A percentile compares a stretch with the other conserved stretches of the same genome.
Conservation (phyloP, 2,113 vertebrate genomes). For the Cygnus buccinator region DNA sequence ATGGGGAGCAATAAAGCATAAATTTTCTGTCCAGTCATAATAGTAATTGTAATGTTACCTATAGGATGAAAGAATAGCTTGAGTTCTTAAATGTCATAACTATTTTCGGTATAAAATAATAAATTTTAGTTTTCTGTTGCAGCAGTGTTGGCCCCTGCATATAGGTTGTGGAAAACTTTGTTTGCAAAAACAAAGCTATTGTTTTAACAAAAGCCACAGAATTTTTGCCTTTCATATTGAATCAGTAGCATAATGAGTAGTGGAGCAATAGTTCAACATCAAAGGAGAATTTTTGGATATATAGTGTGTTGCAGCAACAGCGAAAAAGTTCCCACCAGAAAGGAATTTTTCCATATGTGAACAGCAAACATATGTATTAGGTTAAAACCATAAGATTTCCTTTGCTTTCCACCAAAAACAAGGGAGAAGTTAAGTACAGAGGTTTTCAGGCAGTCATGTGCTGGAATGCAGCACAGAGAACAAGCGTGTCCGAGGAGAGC, state of each 20-base stretch:
- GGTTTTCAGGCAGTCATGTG: neutral
- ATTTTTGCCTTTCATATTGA: slow-evolving; percentile 75
- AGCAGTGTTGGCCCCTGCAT: neutral
- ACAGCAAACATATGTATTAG: slow-evolving; percentile 56
- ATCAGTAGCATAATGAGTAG: slow-evolving; percentile 77
- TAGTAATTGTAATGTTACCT: neutral
- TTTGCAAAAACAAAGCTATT: slow-evolving; percentile 50
- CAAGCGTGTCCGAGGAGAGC: neutral
- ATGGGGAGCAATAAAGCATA: slow-evolving; percentile 13
- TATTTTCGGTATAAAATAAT: neutral
- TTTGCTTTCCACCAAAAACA: slow-evolving; percentile 72
- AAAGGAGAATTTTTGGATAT: slow-evolving; percentile 75
- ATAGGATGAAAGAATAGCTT: neutral
- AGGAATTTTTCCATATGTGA: slow-evolving; percentile 69
- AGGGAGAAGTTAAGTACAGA: neutral
- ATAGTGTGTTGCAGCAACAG: slow-evolving; percentile 77
- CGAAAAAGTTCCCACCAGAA: slow-evolving; percentile 67
- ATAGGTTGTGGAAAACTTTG: slow-evolving; percentile 48
- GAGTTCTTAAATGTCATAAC: neutral
- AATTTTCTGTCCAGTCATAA: slow-evolving; percentile 17
- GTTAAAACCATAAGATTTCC: slow-evolving; percentile 74
- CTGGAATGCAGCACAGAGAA: neutral
- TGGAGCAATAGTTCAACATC: slow-evolving; percentile 68
- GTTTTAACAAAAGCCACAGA: slow-evolving; percentile 48
- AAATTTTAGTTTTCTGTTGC: neutral